Percentiles rank a stretch among this genome's conserved stretches.
Evolutionary conservation across 2,797 vertebrate genomes (phyloP).

Genomic region (Falco cherrug): DNA sequence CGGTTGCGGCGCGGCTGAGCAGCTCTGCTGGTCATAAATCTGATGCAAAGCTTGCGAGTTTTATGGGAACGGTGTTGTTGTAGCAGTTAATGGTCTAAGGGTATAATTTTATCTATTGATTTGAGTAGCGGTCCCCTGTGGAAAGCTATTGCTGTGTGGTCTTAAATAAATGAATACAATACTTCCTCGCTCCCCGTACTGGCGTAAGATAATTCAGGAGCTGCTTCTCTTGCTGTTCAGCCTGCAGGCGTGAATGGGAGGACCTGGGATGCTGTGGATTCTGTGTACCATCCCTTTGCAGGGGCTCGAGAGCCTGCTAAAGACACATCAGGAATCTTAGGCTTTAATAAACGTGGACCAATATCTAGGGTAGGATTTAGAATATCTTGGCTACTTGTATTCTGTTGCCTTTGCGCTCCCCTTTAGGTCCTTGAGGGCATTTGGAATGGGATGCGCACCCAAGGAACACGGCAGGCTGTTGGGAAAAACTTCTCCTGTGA

Average conservation of each 20-base stretch:
- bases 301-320: not conserved
- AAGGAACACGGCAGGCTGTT: accelerated
- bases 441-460: not conserved
- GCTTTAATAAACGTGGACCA: not conserved
- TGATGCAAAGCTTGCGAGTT: not conserved
- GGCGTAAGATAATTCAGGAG: not conserved
- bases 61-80: not conserved
- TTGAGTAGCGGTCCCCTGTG: not conserved
- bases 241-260: not conserved
- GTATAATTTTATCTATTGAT: conserved; percentile 40
- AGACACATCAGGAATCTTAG: not conserved
- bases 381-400: not conserved
- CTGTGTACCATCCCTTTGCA: not conserved
- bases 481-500: not conserved
- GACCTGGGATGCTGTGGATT: not conserved
- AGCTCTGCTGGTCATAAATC: not conserved
- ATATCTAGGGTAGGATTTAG: not conserved
- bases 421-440: not conserved
- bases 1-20: accelerated
- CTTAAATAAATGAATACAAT: not conserved
- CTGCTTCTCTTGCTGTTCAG: not conserved
- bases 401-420: not conserved
- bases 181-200: not conserved
- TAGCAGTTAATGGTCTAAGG: conserved; percentile 12
- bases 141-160: not conserved